Evolutionary conservation across 1,140 invertebrate species (phyloP).

Genomic region (Spodoptera litura): DNA sequence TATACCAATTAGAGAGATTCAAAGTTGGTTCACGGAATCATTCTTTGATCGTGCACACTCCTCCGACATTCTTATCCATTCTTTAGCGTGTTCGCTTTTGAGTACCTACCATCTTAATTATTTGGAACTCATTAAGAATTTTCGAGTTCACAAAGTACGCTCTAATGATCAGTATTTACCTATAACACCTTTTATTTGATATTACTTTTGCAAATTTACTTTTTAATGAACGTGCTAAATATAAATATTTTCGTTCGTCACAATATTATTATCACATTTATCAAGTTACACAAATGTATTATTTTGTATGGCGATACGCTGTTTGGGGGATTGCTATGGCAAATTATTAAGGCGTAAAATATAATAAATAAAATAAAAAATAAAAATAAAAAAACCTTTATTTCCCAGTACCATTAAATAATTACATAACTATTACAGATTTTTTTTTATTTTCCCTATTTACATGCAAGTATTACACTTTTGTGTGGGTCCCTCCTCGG

Average conservation of each 20-base stretch:
- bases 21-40: slow-evolving; percentile 60
- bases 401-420: no score
- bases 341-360: no score
- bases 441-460: no score
- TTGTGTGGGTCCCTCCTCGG: no score
- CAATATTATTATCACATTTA: no score
- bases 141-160: slow-evolving; percentile 25
- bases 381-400: no score
- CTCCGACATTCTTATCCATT: slow-evolving; percentile 53
- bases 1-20: slow-evolving; percentile 77
- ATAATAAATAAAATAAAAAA: no score
- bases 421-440: no score
- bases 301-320: no score
- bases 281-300: no score
- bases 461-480: no score
- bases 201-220: neutral
- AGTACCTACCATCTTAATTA: slow-evolving; percentile 48
- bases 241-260: neutral
- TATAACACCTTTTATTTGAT: neutral
- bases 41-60: slow-evolving; percentile 69
- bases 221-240: slow-evolving; percentile 14
- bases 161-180: slow-evolving; percentile 31
- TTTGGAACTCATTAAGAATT: slow-evolving; percentile 44
- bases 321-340: no score
- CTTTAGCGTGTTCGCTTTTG: slow-evolving; percentile 49